Evolutionary conservation across 2,888 invertebrate species (phyloP), one percentile per base, ranked within the genome.

Genomic region (Eupeodes latifasciatus): DNA sequence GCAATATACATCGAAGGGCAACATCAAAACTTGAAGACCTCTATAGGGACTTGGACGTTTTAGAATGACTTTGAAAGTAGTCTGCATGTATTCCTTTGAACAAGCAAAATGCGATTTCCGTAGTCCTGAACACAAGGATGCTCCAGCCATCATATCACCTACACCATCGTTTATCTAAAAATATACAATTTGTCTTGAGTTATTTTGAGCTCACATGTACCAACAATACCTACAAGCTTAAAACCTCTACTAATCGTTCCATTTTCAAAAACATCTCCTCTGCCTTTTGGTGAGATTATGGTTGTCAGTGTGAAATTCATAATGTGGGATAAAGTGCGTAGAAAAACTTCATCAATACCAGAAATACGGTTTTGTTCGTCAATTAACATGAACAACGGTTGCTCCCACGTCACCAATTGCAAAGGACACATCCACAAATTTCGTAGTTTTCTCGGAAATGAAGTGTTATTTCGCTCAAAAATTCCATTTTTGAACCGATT

Each of bases 401-500:
- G 7, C 2, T 66, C 16, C 44, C 27, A 47, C 0, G 12, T 10
- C 3, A 66, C 47, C 6, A 49, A 4, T 47, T 27, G 4, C 5
- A 66, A 16, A 19, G 64, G 64, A 27, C 64, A 66, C 14, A 12
- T 36, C 19, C 47, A 66, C 4, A 66, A 6, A 7, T 66, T 66
- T 2, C 10, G 11, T 19, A 66, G 7, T 66, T 66, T 66, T 14
- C 14, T 12, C 0, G 64, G 64, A 66, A 66, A 66, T 2, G 36
- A 4, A 1, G 64, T 0, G 1, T 0, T n/a, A 1, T 66, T 27
- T 5, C 27, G 12, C 47, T 47, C 6, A 5, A 66, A 27, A 11
- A 12, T 2, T 47, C 47, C 47, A 6, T 27, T 49, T 11, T 27
- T 19, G 10, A 47, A 66, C 7, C 27, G 47, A 10, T 66, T 47